These are phyloP conservation scores for Rhagologus leucostigma DNA, from an alignment of 2,113 vertebrate genomes.

Conservation along the genomic window DNA sequence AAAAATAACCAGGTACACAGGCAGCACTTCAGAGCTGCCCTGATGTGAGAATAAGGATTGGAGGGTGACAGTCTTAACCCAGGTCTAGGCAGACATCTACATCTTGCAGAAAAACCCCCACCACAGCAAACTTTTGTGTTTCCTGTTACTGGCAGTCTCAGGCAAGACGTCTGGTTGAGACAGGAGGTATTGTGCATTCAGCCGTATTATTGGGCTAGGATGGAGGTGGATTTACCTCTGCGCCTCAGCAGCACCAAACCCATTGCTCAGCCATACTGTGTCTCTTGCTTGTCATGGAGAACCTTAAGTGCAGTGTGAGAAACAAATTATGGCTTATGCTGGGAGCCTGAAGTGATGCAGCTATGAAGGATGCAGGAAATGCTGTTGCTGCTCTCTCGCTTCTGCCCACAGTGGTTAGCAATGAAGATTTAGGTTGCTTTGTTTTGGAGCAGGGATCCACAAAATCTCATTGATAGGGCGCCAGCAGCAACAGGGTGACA, in stretches of 20 bases:
- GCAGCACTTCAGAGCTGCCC: neutral
- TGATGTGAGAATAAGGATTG: neutral
- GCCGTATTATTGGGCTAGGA: neutral
- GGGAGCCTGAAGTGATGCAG: neutral
- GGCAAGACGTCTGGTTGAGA: neutral
- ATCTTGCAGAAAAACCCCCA: neutral
- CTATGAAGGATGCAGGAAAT: neutral
- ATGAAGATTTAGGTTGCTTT: neutral
- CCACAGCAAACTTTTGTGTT: neutral
- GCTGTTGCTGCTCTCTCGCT: neutral
- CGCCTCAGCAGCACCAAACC: neutral
- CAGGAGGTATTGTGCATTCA: neutral
- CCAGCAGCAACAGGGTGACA: neutral
- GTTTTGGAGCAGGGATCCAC: neutral
- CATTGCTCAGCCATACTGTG: neutral
- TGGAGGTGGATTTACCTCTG: neutral
- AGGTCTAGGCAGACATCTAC: neutral
- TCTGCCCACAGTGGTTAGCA: neutral
- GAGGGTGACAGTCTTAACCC: fast-evolving
- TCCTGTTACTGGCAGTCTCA: neutral
- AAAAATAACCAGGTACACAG: neutral
- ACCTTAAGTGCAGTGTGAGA: neutral
- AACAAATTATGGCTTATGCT: neutral
- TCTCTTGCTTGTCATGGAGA: neutral
- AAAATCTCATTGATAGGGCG: neutral